Base-by-base conservation (phyloP, 2,888 invertebrate genomes). In the Oscheius sp. region DNA sequence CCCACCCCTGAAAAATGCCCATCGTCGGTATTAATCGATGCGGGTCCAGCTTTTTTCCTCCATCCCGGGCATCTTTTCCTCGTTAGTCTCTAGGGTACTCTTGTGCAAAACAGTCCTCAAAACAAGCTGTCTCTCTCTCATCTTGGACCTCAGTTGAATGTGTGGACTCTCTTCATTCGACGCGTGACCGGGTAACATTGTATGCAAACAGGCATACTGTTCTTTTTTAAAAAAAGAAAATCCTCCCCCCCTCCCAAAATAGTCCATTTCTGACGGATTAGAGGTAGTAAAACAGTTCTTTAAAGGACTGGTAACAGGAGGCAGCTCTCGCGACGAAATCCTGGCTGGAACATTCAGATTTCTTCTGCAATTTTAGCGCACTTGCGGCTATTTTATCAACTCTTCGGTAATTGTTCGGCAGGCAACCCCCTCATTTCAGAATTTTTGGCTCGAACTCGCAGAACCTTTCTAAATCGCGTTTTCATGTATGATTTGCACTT, bases 11-110 rank as follows among this genome's bases (percentile, higher is more conserved):
- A 42, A 42, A 42, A 42, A 42, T 47, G 48, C 48, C 48, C 63
- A 47, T 5, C 53, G 68, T 68, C 55, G 68, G 68, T 68, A 35
- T 55, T 53, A 29, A 68, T 68, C 68, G 68, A 68, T 68, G 68
- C 68, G 68, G 68, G 68, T 68, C 11, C 48, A 37, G n/a, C 58
- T 11, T 11, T n/a, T 11, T 21, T 48, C 42, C 11, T 62, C 32
- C 32, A n/a, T 63, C 29, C 37, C 33, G 63, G 42, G n/a, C 37
- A 37, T 7, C 9, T 21, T 42, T 62, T 37, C 13, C 13, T 32
- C 48, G 48, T 13, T 21, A 32, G 48, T 37, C 32, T 35, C 32
- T 63, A n/a, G 11, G 11, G n/a, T 48, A 9, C 29, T n/a, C 5
- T 58, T 58, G 58, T 58, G 58, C 58, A 58, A 58, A 21, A 29